Evolutionary conservation across 2,113 vertebrate genomes (phyloP).

Genomic region (Cebidichthys violaceus): DNA sequence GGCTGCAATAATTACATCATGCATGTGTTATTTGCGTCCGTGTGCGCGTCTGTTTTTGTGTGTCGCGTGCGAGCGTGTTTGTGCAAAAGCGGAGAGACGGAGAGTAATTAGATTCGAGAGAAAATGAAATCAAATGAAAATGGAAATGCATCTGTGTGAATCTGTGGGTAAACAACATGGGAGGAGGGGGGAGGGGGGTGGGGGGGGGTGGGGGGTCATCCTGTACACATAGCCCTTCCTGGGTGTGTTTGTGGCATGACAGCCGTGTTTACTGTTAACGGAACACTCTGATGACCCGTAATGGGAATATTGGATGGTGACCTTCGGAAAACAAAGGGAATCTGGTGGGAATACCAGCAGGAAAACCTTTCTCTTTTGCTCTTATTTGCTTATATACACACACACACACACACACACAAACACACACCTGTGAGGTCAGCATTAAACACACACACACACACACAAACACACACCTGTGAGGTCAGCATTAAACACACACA

Average conservation of each 20-base stretch:
- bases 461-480: slow-evolving; percentile 47
- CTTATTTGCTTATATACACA: slow-evolving; percentile 14
- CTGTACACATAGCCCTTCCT: slow-evolving; percentile 3
- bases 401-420: slow-evolving; percentile 31
- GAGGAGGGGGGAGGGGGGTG: neutral
- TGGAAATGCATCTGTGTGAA: slow-evolving; percentile 53
- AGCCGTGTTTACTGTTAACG: slow-evolving; percentile 39
- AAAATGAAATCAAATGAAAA: slow-evolving; percentile 61
- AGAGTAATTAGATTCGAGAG: slow-evolving; percentile 60
- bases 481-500: slow-evolving; percentile 53
- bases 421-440: slow-evolving; percentile 58
- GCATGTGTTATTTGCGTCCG: slow-evolving; percentile 66
- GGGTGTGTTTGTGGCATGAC: slow-evolving; percentile 19
- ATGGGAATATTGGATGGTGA: slow-evolving; percentile 15
- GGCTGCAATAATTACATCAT: slow-evolving; percentile 78
- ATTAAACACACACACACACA: slow-evolving; percentile 39
- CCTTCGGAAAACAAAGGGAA: slow-evolving; percentile 43
- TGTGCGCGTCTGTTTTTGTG: slow-evolving; percentile 28
- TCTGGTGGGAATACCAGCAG: slow-evolving; percentile 30
- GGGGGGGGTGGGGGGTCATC: neutral
- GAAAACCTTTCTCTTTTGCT: slow-evolving; percentile 15
- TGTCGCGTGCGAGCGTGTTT: slow-evolving; percentile 4
- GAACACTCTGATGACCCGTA: slow-evolving; percentile 8
- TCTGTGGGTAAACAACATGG: slow-evolving; percentile 40
- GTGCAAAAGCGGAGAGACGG: slow-evolving; percentile 13